Conservation (phyloP, 2,113 vertebrate genomes). For the Aythya baeri region DNA sequence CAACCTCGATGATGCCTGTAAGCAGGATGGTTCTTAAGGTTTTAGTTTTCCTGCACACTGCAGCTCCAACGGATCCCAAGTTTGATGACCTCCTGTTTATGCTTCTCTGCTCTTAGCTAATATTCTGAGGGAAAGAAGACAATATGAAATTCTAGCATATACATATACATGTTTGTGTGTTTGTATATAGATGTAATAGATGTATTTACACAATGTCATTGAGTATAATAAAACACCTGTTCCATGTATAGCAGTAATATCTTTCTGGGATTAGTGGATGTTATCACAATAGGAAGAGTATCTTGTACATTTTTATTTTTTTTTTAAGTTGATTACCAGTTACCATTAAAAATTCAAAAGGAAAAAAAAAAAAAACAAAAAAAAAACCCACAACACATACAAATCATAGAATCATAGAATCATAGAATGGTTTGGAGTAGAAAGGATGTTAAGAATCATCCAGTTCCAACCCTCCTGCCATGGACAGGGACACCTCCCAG, state of each 20-base stretch:
- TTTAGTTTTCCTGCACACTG: not conserved
- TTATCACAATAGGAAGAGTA: not conserved
- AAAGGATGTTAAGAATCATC: no score
- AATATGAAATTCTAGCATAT: not conserved
- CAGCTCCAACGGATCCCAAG: not conserved
- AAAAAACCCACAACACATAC: not conserved
- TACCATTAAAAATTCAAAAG: not conserved
- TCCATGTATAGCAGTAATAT: not conserved
- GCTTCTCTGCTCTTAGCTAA: not conserved
- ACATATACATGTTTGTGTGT: not conserved
- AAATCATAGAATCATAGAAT: not conserved
- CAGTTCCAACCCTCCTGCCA: no score
- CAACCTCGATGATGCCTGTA: not conserved
- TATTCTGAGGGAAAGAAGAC: not conserved
- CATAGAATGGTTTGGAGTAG: no score
- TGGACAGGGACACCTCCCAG: no score
- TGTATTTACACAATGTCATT: not conserved
- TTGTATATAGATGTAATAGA: not conserved
- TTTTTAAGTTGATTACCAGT: not conserved
- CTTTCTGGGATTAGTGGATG: not conserved
- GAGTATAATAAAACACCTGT: not conserved
- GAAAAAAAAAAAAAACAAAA: no score
- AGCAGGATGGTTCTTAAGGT: not conserved
- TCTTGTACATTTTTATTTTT: not conserved
- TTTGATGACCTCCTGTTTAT: not conserved